These are phyloP conservation scores for Parnassius apollo DNA, from an alignment of 2,888 invertebrate species.

Conservation along the genomic window DNA sequence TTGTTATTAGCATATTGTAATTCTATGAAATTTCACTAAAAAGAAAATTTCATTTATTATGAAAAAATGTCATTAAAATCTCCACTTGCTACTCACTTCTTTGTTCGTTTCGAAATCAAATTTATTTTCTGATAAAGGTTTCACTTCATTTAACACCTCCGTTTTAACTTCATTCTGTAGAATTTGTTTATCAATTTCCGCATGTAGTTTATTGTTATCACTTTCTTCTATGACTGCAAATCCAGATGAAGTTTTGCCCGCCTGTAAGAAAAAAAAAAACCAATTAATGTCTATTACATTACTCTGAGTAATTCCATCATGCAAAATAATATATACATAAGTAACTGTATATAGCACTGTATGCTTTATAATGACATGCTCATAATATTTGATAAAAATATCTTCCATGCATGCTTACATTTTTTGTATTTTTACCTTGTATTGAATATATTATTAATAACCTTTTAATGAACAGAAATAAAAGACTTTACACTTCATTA, in stretches of 20 bases:
- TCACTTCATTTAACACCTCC: conserved; percentile 54
- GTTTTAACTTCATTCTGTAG: conserved; percentile 49
- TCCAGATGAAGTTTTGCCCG: conserved; percentile 4
- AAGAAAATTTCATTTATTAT: too few species aligned
- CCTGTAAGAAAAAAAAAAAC: conserved; percentile 11
- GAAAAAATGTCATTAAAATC: too few species aligned
- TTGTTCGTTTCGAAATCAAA: conserved; percentile 21
- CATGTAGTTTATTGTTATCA: neutral
- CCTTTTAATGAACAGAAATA: conserved; percentile 4
- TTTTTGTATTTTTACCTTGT: conserved; percentile 17
- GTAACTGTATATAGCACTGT: too few species aligned
- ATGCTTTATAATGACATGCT: conserved; percentile 1
- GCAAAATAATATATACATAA: too few species aligned
- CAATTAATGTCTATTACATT: too few species aligned
- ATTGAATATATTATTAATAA: conserved; percentile 1
- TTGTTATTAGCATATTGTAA: too few species aligned
- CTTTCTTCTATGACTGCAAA: neutral
- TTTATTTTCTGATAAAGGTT: conserved; percentile 32
- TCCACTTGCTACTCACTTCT: conserved; percentile 29
- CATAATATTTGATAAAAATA: neutral
- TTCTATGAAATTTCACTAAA: too few species aligned
- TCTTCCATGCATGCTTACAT: conserved; percentile 17
- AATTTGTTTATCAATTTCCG: conserved; percentile 32
- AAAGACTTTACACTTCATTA: conserved; percentile 9
- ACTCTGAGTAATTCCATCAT: too few species aligned